Conservation (phyloP, 2,888 invertebrate species). For the Eremobia ochroleuca region DNA sequence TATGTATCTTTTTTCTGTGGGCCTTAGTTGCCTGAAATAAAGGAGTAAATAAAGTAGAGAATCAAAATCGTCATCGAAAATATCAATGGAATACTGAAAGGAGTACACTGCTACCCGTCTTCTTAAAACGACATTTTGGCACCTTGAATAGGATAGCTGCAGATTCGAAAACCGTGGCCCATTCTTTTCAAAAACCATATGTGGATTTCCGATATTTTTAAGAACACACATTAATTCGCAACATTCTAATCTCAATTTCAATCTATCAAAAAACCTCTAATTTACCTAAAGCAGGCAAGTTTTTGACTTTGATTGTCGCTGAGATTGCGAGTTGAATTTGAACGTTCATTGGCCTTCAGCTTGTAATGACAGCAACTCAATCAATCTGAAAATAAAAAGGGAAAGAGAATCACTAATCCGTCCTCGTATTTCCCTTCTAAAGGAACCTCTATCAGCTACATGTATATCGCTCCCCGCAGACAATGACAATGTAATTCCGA, state of each 20-base stretch:
- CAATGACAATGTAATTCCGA: conserved; percentile 41
- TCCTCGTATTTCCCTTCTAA: background rate
- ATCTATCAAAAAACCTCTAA: background rate
- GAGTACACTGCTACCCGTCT: background rate
- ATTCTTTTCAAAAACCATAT: background rate
- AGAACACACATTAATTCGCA: background rate
- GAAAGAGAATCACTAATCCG: background rate
- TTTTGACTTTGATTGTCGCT: background rate
- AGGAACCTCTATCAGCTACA: conserved; percentile 18
- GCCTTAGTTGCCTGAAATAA: no score
- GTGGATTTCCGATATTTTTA: background rate
- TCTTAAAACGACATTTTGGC: background rate
- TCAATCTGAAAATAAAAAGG: background rate
- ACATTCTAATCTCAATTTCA: background rate
- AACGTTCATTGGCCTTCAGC: background rate
- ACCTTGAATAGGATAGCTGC: background rate
- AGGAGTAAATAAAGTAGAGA: no score
- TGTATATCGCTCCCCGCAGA: conserved; percentile 32
- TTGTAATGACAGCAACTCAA: background rate
- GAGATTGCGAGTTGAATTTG: no score
- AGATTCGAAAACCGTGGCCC: background rate
- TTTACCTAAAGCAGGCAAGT: background rate
- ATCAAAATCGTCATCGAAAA: background rate
- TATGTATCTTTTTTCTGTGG: no score
- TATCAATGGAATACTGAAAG: background rate